Evolutionary conservation across 2,888 invertebrate genomes (phyloP), one percentile per base, ranked within the genome.

Genomic region (Netelia melanura): DNA sequence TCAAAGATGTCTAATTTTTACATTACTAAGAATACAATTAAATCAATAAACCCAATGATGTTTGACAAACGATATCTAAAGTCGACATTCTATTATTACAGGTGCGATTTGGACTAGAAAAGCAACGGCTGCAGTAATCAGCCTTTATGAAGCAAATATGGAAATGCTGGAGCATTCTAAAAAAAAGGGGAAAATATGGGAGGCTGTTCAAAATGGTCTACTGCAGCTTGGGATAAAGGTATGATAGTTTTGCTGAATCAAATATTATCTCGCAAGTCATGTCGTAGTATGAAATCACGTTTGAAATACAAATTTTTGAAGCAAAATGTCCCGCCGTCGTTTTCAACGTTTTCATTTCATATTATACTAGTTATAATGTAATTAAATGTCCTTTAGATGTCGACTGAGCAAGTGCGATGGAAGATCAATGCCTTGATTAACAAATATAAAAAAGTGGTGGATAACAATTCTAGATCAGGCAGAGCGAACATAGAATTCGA

Each of bases 391-490:
- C 21, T 23, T 25, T 44, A 70, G 68, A 21, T 70, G 48, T 17
- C 70, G 30, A 72, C 17, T 10, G 54, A 72, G n/a, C 72, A 72
- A 17, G 72, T 72, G 23, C 72, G 72, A 17, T 72, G 72, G 72
- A 72, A 72, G 25, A 72, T 72, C 25, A 72, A 72, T 30, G 72
- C 72, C 25, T 25, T 72, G 14, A 10, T 23, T 3, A 48, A 74
- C 61, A 74, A 43, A 43, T 74, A 74, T 61, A 74, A 74, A 43
- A 17, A 74, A 17, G 43, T 74, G 11, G 38, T 61, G 25, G 74
- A 74, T 44, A 74, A 74, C 61, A 74, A 74, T 38, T 17, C 74
- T 2, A 74, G 21, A 61, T 74, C 62, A 21, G 74, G 74, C n/a
- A 58, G 74, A 9, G 74, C 44, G 8, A 11, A 17, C 14, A 54